Conservation (phyloP, 1,140 invertebrate species). For the Zaprionus ornatus region DNA sequence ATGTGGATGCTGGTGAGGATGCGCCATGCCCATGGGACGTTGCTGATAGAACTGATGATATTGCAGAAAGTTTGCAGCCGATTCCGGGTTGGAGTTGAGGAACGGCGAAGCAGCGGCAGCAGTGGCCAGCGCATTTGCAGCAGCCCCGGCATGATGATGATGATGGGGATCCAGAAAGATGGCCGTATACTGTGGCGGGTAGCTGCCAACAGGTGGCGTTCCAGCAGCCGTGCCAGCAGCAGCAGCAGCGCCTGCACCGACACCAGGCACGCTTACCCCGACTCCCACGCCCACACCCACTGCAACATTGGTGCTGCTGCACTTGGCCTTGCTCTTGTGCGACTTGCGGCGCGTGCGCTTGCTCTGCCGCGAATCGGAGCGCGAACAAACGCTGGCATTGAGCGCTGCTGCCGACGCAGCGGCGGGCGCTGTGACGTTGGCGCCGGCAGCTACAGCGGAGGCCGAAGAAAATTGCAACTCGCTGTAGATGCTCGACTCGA, state of each 20-base stretch:
- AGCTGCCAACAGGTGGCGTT: conserved; percentile 51
- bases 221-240: conserved; percentile 1
- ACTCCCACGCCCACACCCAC: conserved; percentile 9
- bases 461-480: conserved; percentile 56
- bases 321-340: conserved; percentile 55
- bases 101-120: conserved; percentile 53
- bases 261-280: conserved; percentile 1
- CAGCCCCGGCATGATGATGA: conserved; percentile 2
- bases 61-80: conserved; percentile 54
- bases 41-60: conserved; percentile 73
- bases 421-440: neutral
- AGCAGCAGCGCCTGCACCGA: conserved; percentile 15
- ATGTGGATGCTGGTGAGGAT: conserved; percentile 51
- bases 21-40: conserved; percentile 42
- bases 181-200: conserved; percentile 71
- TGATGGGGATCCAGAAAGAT: conserved; percentile 63
- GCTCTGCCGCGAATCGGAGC: conserved; percentile 50
- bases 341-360: conserved; percentile 66
- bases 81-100: conserved; percentile 38
- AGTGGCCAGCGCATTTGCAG: conserved; percentile 51
- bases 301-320: conserved; percentile 33
- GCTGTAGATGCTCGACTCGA: conserved; percentile 68
- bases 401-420: conserved; percentile 31
- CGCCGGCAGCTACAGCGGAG: conserved; percentile 4
- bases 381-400: conserved; percentile 63